Evolutionary conservation across 2,797 vertebrate genomes (phyloP), one percentile per base, ranked within the genome.

Genomic region (Leptatherina wallacei): DNA sequence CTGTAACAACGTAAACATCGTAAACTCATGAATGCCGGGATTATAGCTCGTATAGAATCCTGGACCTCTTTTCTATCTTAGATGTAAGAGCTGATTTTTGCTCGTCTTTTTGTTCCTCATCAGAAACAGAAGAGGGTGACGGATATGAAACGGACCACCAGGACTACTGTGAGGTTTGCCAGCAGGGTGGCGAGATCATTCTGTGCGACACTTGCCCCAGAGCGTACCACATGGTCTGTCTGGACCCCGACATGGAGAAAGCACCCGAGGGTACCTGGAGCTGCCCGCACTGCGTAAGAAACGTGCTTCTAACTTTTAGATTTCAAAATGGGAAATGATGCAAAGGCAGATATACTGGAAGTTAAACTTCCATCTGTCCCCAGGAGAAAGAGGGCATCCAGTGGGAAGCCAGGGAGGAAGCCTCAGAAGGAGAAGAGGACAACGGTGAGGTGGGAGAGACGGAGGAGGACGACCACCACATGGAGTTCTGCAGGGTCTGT

Each of bases 371-470:
- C 20, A n/a, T 33, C 38, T 38, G 11, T 1, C 32, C 14, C 1
- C 68, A 99, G 98, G 98, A 99, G 92, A 99, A 99, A 89, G 98
- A 99, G 72, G 98, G 98, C 35, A 98, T 99, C 91, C 98, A 99
- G 85, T 99, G 98, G 98, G 98, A 99, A 89, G 96, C 98, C 0
- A 94, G 98, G 33, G 98, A 99, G 61, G 98, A 99, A 52, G 95
- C 77, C 24, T 99, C 97, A 0, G 97, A 99, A 12, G 96, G 86
- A 0, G 97, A 98, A 57, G 92, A 92, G 61, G 97, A 97, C 75
- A 94, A 93, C 3, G 77, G 70, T 0, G 96, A 94, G 24, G 89
- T 89, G 0, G 92, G 82, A 0, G 95, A 95, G 58, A 90, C 90
- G 36, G 97, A 98, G 85, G 98, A 99, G 88, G 98, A 98, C 59